These are phyloP conservation scores for Phataginus tricuspis DNA, from an alignment of 2,797 vertebrate species.

Conservation along the genomic window DNA sequence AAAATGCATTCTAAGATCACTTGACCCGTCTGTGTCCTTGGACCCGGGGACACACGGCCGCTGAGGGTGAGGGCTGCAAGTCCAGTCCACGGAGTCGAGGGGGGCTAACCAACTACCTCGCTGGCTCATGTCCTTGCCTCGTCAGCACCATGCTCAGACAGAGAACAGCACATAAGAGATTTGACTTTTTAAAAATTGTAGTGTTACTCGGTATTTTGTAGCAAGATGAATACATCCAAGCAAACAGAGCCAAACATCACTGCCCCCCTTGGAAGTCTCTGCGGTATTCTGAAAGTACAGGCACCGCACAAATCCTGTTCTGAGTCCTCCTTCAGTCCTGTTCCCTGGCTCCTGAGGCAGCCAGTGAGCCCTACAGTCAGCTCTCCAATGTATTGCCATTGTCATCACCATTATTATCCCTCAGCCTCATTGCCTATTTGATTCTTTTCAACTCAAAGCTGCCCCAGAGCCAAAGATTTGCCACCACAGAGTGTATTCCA, in stretches of 20 bases:
- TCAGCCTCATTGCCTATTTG: neutral
- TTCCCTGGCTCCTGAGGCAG: neutral
- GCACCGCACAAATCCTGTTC: neutral
- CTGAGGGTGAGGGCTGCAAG: neutral
- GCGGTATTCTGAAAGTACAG: neutral
- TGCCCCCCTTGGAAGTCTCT: neutral
- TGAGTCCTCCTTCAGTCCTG: neutral
- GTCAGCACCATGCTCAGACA: neutral
- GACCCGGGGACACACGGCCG: neutral
- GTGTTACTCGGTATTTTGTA: neutral
- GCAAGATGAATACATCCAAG: neutral
- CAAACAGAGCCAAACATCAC: neutral
- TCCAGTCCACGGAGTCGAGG: rapidly evolving
- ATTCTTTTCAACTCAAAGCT: neutral
- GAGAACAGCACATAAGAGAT: neutral
- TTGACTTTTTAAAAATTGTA: neutral
- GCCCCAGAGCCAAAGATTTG: neutral
- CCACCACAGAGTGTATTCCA: neutral
- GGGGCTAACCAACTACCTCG: neutral
- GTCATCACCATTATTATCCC: neutral
- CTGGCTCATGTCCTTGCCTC: neutral
- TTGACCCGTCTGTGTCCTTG: neutral
- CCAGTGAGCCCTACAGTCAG: neutral
- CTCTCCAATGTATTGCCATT: neutral
- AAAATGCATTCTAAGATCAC: neutral